A percentile compares a stretch with the other conserved stretches of the same genome.
Evolutionary conservation across 2,113 vertebrate species (phyloP).

Genomic region (Turnix velox): DNA sequence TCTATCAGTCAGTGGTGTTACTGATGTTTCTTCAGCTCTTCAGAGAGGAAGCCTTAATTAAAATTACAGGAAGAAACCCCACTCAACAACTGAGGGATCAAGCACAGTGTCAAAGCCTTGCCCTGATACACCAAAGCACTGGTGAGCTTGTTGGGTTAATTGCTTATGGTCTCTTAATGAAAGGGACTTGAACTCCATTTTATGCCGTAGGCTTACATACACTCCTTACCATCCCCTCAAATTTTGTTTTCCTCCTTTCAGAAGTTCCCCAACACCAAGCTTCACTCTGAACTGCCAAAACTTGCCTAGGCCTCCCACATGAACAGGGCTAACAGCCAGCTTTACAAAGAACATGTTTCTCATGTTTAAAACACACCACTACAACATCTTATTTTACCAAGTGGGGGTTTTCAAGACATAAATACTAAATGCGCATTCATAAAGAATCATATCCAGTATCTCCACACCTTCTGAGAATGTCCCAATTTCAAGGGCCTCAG

Average conservation of each 20-base stretch:
- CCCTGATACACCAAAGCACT: neutral
- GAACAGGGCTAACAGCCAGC: neutral
- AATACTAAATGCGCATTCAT: neutral
- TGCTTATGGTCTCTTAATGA: neutral
- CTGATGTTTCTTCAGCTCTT: neutral
- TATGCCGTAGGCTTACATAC: neutral
- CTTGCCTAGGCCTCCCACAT: neutral
- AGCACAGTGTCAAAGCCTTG: fast-evolving
- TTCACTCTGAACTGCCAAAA: neutral
- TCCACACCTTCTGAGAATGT: neutral
- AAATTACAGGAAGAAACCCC: neutral
- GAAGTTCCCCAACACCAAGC: fast-evolving
- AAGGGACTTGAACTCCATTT: neutral
- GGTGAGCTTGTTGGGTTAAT: neutral
- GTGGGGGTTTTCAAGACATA: neutral
- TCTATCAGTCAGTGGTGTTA: neutral
- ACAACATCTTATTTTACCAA: neutral
- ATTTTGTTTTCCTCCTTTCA: neutral
- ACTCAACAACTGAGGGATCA: neutral
- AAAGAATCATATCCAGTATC: neutral
- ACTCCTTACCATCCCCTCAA: neutral
- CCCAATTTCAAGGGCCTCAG: neutral
- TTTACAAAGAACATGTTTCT: neutral
- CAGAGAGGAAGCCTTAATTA: neutral
- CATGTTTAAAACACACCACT: neutral